These are phyloP conservation scores for Dicerorhinus sumatrensis DNA, from an alignment of 2,113 vertebrate species.

Conservation along the genomic window DNA sequence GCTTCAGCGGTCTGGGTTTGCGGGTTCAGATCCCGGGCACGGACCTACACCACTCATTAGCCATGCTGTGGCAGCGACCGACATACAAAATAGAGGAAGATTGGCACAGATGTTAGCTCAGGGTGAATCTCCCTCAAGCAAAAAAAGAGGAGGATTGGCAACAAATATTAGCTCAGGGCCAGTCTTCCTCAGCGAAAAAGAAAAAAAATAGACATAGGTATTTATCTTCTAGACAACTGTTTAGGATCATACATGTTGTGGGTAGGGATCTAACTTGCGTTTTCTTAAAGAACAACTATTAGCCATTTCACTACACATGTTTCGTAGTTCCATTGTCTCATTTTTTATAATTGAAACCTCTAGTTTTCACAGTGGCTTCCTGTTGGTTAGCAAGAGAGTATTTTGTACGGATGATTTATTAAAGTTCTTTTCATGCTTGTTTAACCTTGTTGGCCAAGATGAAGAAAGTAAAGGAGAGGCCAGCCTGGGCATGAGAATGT, in stretches of 20 bases:
- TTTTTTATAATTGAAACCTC: neutral
- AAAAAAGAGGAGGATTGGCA: no score
- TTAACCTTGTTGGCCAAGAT: constrained; percentile 41
- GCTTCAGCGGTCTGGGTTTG: no score
- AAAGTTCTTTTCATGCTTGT: constrained; percentile 48
- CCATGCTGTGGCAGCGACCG: no score
- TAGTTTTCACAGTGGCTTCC: constrained; percentile 42
- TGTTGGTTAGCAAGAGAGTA: constrained; percentile 28
- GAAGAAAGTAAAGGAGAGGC: neutral
- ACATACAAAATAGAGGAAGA: no score
- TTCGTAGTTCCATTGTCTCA: neutral
- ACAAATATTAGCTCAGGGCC: no score
- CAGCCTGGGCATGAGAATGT: neutral
- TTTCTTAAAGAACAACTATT: constrained; percentile 28
- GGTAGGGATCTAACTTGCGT: neutral
- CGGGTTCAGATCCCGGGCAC: no score
- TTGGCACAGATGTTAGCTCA: no score
- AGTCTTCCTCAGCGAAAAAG: no score
- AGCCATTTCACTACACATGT: neutral
- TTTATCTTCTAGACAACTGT: constrained; percentile 33
- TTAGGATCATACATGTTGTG: neutral
- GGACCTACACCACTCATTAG: no score
- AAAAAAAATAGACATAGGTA: neutral
- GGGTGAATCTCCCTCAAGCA: no score
- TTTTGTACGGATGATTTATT: constrained; percentile 31